These are phyloP conservation scores for Acestrorhynchus altus DNA, from an alignment of 2,797 vertebrate species.

Conservation along the genomic window DNA sequence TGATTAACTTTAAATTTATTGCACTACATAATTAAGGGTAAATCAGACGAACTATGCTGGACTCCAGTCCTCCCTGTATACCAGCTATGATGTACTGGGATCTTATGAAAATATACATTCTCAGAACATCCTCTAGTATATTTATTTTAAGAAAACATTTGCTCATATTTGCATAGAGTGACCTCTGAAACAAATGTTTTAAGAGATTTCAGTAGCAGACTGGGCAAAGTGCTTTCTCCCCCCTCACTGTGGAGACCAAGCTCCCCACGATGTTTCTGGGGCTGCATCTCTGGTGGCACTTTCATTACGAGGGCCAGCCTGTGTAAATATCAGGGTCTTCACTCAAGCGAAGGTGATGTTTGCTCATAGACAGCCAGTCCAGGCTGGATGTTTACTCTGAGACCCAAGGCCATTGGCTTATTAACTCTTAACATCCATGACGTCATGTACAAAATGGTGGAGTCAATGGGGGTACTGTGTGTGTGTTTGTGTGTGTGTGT, in stretches of 20 bases:
- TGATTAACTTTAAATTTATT: no score
- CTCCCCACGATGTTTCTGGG: conserved; percentile 14
- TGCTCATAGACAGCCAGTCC: conserved; percentile 71
- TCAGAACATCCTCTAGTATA: background rate
- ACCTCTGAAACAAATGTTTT: conserved; percentile 14
- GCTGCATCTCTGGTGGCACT: conserved; percentile 52
- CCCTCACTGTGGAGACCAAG: conserved; percentile 12
- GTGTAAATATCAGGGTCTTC: conserved; percentile 79
- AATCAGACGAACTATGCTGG: background rate
- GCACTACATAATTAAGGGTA: no score
- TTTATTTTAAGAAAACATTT: background rate
- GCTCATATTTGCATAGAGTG: conserved; percentile 1
- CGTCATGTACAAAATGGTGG: background rate
- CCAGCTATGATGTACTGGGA: background rate
- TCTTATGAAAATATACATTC: background rate
- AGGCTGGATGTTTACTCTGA: conserved; percentile 68
- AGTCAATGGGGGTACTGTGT: background rate
- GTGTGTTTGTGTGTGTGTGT: background rate
- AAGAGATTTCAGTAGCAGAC: conserved; percentile 1
- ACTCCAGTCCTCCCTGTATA: no score
- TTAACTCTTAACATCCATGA: conserved; percentile 43
- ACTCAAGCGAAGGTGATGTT: conserved; percentile 74
- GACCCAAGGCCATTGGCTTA: conserved; percentile 32
- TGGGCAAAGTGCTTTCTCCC: background rate
- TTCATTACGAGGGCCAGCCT: conserved; percentile 70